phyloP scores from a whole-genome alignment of 2,888 invertebrate species.

The Rugalucina vietnamica region DNA sequence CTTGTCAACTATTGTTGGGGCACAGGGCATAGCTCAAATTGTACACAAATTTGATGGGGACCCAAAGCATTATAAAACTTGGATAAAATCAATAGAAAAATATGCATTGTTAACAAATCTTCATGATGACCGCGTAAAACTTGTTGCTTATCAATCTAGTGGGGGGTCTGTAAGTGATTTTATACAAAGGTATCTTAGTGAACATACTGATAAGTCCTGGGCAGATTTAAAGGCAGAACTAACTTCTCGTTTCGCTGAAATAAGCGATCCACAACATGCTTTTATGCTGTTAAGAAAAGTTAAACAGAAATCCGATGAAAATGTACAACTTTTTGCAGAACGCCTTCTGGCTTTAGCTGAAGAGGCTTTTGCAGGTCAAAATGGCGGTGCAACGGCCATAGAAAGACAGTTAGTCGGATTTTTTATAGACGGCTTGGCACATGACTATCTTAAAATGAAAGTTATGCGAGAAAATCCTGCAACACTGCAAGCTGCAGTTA shows the following conservation, averaged over 20 bases:
- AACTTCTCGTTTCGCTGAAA: not conserved
- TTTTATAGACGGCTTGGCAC: slow-evolving; percentile 34
- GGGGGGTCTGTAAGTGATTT: not conserved
- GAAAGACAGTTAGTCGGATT: slow-evolving; percentile 29
- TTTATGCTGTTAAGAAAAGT: slow-evolving; percentile 3
- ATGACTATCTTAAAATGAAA: slow-evolving; percentile 39
- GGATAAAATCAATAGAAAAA: slow-evolving; percentile 6
- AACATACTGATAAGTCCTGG: not conserved
- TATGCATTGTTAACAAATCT: not conserved
- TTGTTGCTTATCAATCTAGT: not conserved
- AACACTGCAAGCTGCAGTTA: slow-evolving; percentile 16
- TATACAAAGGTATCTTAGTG: not conserved
- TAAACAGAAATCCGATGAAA: slow-evolving; percentile 5
- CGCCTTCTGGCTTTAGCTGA: slow-evolving; percentile 8
- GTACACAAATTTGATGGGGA: not conserved
- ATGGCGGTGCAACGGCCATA: not conserved
- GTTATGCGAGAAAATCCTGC: slow-evolving; percentile 31
- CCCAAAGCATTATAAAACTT: not conserved
- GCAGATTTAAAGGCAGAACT: not conserved
- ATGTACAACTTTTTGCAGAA: slow-evolving; percentile 10
- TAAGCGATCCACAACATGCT: slow-evolving; percentile 9
- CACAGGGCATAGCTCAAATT: too few relatives aligned
- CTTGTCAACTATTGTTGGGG: too few relatives aligned
- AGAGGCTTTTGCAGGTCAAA: slow-evolving; percentile 1
- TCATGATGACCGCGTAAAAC: not conserved